phyloP scores from a whole-genome alignment of 2,888 invertebrate species.

The Tricholauxania praeusta region DNA sequence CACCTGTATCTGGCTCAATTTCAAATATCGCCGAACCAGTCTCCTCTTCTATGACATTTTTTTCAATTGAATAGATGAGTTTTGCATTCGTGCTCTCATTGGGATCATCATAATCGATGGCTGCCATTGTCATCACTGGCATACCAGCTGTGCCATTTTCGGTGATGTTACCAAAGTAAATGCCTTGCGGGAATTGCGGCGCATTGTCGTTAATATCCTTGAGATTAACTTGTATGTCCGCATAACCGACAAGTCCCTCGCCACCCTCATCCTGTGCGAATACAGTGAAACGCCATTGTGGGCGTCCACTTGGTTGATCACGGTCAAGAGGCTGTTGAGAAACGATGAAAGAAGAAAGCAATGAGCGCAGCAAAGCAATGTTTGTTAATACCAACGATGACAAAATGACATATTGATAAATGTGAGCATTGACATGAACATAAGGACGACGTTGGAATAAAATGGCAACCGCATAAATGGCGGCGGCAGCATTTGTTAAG shows the following conservation, averaged over 20 bases:
- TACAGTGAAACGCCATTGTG: conserved; percentile 95
- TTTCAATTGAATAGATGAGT: conserved; percentile 93
- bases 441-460: too few species aligned
- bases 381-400: too few species aligned
- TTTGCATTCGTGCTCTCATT: conserved; percentile 95
- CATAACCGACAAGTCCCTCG: conserved; percentile 94
- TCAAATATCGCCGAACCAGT: conserved; percentile 95
- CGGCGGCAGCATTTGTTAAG: too few species aligned
- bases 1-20: conserved; percentile 94
- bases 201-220: conserved; percentile 98
- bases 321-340: conserved; percentile 85
- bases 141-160: conserved; percentile 97
- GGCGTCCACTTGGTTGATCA: conserved; percentile 95
- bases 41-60: conserved; percentile 96
- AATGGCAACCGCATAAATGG: too few species aligned
- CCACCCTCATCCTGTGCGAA: conserved; percentile 96
- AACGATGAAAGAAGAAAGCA: too few species aligned
- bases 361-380: too few species aligned
- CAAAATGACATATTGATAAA: too few species aligned
- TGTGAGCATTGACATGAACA: too few species aligned
- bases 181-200: conserved; percentile 93
- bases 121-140: conserved; percentile 98
- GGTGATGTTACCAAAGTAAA: conserved; percentile 93
- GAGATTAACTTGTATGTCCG: conserved; percentile 96
- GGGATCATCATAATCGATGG: conserved; percentile 96